These are phyloP conservation scores for Patiria pectinifera DNA, from an alignment of 53 echinoderm and acorn worm species.

Conservation along the genomic window DNA sequence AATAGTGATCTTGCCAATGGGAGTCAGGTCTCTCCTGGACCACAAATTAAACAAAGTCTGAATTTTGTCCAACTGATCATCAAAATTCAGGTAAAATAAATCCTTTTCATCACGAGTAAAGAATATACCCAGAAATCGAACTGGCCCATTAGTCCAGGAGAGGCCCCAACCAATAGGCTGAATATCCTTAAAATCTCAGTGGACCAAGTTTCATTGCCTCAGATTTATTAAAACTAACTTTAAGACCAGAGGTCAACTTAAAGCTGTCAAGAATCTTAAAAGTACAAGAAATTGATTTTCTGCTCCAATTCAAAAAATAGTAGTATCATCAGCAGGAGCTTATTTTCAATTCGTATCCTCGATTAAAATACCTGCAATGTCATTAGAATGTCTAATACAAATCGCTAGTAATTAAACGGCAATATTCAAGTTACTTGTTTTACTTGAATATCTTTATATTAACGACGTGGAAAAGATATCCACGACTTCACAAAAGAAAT, in stretches of 20 bases:
- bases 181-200: background rate
- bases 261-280: slow-evolving; percentile 25
- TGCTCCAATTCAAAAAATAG: background rate
- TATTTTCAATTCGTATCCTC: background rate
- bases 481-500: no score
- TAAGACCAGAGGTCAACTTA: slow-evolving; percentile 12
- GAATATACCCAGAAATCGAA: slow-evolving; percentile 26
- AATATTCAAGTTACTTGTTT: no score
- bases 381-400: background rate
- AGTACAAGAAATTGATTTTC: background rate
- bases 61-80: no score
- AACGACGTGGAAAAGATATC: no score
- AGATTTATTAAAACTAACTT: background rate
- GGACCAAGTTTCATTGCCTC: background rate
- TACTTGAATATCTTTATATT: no score
- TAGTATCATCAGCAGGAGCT: slow-evolving; percentile 36
- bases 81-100: background rate
- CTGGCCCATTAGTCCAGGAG: no score
- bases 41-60: background rate
- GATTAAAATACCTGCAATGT: background rate
- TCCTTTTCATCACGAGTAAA: slow-evolving; percentile 8
- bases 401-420: slow-evolving; percentile 26
- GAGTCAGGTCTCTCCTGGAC: slow-evolving; percentile 37
- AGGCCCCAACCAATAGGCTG: no score
- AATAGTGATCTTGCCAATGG: slow-evolving; percentile 35